Evolutionary conservation across 1,140 invertebrate species (phyloP).

Genomic region (Oreohelix idahoensis): DNA sequence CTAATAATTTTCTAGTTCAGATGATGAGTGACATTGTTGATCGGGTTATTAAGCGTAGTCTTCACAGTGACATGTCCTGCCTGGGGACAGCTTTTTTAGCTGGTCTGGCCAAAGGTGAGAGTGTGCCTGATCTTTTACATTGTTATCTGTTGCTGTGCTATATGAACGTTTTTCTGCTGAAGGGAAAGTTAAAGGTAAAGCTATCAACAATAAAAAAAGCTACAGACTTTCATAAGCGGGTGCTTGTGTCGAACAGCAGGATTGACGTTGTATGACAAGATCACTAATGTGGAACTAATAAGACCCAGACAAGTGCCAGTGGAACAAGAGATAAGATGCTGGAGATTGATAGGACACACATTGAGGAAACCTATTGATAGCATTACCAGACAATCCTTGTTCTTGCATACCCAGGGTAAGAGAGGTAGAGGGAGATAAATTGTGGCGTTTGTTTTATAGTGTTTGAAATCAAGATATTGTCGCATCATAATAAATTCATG

Average conservation of each 20-base stretch:
- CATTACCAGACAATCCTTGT: no score
- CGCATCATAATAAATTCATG: no score
- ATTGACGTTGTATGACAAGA: not conserved
- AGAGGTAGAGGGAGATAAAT: no score
- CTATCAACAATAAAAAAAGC: not conserved
- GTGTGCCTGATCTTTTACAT: not conserved
- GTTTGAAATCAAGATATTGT: no score
- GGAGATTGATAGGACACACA: no score
- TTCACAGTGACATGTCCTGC: constrained; percentile 63
- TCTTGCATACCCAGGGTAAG: no score
- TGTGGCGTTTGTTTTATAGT: no score
- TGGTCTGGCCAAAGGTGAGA: constrained; percentile 81
- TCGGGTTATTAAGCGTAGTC: constrained; percentile 81
- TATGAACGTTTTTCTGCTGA: not conserved
- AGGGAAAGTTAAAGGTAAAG: not conserved
- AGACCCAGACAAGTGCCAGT: no score
- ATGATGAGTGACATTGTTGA: constrained; percentile 86
- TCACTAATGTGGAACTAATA: no score
- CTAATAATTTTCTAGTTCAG: constrained; percentile 92
- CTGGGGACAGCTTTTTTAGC: constrained; percentile 87
- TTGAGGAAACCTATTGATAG: no score
- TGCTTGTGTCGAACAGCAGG: not conserved
- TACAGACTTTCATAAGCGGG: not conserved
- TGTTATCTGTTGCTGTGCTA: not conserved
- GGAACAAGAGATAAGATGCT: no score